phyloP scores from a whole-genome alignment of 2,113 vertebrate species.

The Todiramphus chloris region DNA sequence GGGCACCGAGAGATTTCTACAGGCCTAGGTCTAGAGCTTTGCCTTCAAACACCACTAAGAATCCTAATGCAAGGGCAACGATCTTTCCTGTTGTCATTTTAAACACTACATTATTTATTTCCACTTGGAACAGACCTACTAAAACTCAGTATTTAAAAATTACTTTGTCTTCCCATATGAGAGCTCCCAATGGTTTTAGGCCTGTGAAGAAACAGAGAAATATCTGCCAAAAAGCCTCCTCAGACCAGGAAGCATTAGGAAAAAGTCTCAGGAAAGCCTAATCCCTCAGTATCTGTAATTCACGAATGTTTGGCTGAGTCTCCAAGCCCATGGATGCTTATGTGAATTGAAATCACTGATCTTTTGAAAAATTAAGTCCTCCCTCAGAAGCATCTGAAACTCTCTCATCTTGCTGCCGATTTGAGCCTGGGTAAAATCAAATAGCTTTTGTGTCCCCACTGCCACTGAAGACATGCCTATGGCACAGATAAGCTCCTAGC shows the following conservation, averaged over 20 bases:
- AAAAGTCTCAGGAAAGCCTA: conserved; percentile 32
- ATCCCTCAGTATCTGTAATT: conserved; percentile 31
- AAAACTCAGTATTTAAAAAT: conserved; percentile 11
- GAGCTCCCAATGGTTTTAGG: not conserved
- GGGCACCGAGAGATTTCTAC: not conserved
- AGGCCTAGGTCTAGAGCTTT: not conserved
- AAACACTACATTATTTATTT: not conserved
- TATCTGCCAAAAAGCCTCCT: not conserved
- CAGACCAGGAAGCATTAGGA: conserved; percentile 29
- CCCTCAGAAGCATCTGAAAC: not conserved
- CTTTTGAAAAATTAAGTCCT: not conserved
- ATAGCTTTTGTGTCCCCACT: not conserved
- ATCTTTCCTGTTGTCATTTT: not conserved
- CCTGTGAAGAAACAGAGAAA: not conserved
- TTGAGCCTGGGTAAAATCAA: not conserved
- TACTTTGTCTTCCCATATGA: not conserved
- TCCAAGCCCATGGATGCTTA: not conserved
- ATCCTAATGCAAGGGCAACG: not conserved
- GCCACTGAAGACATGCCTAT: not conserved
- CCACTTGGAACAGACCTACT: not conserved
- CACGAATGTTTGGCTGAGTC: conserved; percentile 2
- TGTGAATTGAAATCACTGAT: not conserved
- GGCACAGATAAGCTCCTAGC: not conserved
- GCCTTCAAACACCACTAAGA: not conserved
- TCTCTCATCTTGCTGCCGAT: not conserved